Base-by-base conservation (phyloP, 2,113 vertebrate genomes). In the Paramormyrops kingsleyae region DNA sequence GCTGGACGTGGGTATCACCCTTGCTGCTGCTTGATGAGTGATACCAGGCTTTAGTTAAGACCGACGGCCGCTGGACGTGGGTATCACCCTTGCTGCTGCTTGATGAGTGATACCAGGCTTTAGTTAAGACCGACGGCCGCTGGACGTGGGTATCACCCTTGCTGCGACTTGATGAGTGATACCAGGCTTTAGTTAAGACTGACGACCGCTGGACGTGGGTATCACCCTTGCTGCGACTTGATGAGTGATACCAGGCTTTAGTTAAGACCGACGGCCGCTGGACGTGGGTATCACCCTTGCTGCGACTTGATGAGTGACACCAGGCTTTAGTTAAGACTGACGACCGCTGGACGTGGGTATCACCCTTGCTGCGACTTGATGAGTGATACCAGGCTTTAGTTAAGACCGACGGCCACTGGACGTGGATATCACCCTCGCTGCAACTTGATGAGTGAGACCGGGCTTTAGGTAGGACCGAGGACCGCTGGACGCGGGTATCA, bases 11-110 rank as follows among this genome's bases (percentile, higher is more conserved):
- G 77, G 15, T 15, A 27, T 19, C 39, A 83, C 77, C 77, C 35
- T 83, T 0, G 2, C 39, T 21, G 39, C 0, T 15, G 4, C 35
- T 19, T 0, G 15, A 83, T 74, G 31, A 46, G 80, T 8, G 5
- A 44, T 0, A 39, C 92, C 92, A 0, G 90, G 93, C 13, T 52
- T 92, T 62, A 93, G 95, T 95, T 96, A 91, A 95, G 93, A 70
- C 5, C 35, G 5, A 39, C 1, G 42, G 21, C 31, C 74, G 1
- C 35, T 42, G 6, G 12, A 35, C 0, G 3, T 0, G 19, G 42
- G 17, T 7, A 15, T 21, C 42, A 47, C 42, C 42, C 17, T 83
- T 0, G 0, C 80, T 4, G 19, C 0, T 2, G 12, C 39, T 9
- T 5, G 39, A 83, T 77, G 35, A 46, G 80, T 10, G 39, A 44